Percentiles rank a stretch among this genome's conserved stretches.
Evolutionary conservation across 2,888 invertebrate species (phyloP).

Genomic region (Lysandra coridon): DNA sequence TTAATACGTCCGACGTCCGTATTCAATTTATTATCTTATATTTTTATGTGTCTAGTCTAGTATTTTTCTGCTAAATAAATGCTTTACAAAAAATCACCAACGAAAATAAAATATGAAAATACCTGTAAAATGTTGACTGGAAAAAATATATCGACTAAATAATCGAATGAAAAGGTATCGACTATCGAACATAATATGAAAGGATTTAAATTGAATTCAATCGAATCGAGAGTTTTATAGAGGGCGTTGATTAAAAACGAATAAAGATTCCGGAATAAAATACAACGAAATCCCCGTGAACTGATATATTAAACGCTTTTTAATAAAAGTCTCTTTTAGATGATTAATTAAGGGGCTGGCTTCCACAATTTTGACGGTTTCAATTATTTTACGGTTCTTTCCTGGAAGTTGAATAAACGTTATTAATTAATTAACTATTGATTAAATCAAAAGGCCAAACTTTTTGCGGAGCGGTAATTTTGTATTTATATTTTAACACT

Average conservation of each 20-base stretch:
- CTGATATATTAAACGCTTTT: slow-evolving; percentile 42
- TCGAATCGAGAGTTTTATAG: slow-evolving; percentile 23
- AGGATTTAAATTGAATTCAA: slow-evolving; percentile 16
- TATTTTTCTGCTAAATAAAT: not conserved
- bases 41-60: not conserved
- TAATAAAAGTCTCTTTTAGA: slow-evolving; percentile 51
- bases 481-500: not conserved
- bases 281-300: not conserved
- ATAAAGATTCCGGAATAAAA: slow-evolving; percentile 8
- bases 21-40: not conserved
- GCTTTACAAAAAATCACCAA: not conserved
- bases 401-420: slow-evolving; percentile 58
- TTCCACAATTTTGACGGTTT: slow-evolving; percentile 72
- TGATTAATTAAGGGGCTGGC: slow-evolving; percentile 65
- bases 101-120: not conserved
- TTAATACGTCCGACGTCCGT: not conserved
- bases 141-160: not conserved
- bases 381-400: slow-evolving; percentile 69
- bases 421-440: slow-evolving; percentile 75
- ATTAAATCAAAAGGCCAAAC: slow-evolving; percentile 66
- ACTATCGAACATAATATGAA: not conserved
- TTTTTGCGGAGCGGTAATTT: slow-evolving; percentile 33
- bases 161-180: not conserved
- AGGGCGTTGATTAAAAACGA: slow-evolving; percentile 22
- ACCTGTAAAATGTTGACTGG: not conserved